These are phyloP conservation scores for Odobenus rosmarus DNA, from an alignment of 2,113 vertebrate genomes.

Conservation along the genomic window DNA sequence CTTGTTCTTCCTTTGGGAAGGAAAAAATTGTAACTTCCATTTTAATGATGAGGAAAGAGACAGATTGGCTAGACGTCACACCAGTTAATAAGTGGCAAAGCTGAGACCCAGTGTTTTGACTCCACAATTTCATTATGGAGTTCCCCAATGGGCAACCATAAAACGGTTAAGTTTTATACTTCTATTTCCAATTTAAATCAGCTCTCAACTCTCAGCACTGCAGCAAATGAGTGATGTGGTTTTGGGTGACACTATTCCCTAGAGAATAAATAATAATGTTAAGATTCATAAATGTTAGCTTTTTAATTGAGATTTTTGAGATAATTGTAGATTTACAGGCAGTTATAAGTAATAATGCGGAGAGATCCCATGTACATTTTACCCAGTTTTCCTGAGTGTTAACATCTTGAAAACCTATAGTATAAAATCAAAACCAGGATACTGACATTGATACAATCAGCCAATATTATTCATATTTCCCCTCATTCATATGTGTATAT, in stretches of 20 bases:
- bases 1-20: background rate
- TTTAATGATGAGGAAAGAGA: background rate
- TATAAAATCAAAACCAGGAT: background rate
- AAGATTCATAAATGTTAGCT: background rate
- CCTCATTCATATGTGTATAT: background rate
- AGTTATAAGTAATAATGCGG: background rate
- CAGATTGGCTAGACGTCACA: background rate
- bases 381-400: background rate
- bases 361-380: background rate
- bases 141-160: slow-evolving; percentile 75
- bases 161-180: slow-evolving; percentile 79
- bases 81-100: background rate
- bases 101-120: background rate
- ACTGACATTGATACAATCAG: background rate
- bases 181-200: slow-evolving; percentile 79
- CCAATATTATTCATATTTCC: background rate
- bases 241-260: slow-evolving; percentile 69
- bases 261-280: slow-evolving; percentile 76
- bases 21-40: background rate
- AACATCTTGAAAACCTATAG: background rate
- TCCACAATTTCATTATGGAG: slow-evolving; percentile 58
- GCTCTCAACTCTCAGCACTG: slow-evolving; percentile 77
- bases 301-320: background rate
- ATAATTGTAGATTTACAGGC: background rate
- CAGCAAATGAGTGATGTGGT: slow-evolving; percentile 76